Evolutionary conservation across 2,113 vertebrate species (phyloP).

Genomic region (Boleophthalmus pectinirostris): DNA sequence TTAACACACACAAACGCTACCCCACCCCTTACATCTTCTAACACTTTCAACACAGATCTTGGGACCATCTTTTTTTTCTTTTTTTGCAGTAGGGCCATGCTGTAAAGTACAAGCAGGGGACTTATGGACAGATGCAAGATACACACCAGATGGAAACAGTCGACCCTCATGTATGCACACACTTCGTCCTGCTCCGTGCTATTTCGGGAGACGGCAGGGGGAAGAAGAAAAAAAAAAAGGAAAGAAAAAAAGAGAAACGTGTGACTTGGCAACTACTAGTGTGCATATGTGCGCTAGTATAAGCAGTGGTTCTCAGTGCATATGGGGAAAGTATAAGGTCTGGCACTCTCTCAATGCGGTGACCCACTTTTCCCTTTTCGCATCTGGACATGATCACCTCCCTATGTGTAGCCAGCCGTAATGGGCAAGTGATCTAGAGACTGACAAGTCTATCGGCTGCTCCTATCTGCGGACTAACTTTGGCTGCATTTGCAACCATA

Average conservation of each 20-base stretch:
- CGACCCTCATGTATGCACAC: slow-evolving; percentile 29
- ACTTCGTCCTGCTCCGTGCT: slow-evolving; percentile 37
- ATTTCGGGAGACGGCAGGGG: slow-evolving; percentile 56
- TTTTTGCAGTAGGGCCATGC: neutral
- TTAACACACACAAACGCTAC: neutral
- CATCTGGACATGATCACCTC: slow-evolving; percentile 66
- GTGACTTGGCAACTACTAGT: slow-evolving; percentile 67
- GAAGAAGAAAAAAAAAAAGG: neutral
- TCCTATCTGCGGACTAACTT: slow-evolving; percentile 35
- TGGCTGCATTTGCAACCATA: slow-evolving; percentile 25
- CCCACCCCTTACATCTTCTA: neutral
- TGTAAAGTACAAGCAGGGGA: slow-evolving; percentile 19
- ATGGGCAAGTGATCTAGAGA: slow-evolving; percentile 19
- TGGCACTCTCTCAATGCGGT: slow-evolving; percentile 54
- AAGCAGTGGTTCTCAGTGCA: slow-evolving; percentile 50
- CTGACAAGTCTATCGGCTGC: slow-evolving; percentile 45
- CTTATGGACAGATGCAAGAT: slow-evolving; percentile 53
- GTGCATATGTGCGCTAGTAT: slow-evolving; percentile 40
- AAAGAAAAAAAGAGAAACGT: slow-evolving; percentile 39
- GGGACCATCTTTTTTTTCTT: neutral
- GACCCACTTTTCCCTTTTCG: slow-evolving; percentile 63
- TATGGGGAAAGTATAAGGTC: slow-evolving; percentile 60
- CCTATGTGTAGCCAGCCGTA: slow-evolving; percentile 33
- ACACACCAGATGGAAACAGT: slow-evolving; percentile 56
- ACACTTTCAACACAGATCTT: neutral